These are phyloP conservation scores for Drosophila robusta DNA, from an alignment of 2,888 invertebrate species.

Conservation along the genomic window DNA sequence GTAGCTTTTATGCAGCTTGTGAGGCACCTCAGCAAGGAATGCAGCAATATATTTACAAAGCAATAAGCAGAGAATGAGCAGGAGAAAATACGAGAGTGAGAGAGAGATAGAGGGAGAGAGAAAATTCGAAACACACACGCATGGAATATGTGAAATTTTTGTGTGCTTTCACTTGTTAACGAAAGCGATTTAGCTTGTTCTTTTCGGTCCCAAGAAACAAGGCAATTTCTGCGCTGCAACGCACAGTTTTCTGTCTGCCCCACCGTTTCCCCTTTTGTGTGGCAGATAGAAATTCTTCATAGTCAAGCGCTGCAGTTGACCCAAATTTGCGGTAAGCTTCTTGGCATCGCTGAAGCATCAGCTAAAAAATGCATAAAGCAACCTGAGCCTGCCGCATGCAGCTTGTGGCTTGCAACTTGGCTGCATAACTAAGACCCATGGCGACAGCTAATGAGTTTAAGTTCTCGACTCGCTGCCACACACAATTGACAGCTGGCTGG, in stretches of 20 bases:
- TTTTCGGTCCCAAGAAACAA: conserved; percentile 40
- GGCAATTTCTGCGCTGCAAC: conserved; percentile 67
- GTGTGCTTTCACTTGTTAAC: conserved; percentile 59
- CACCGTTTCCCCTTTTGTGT: neutral
- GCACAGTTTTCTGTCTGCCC: conserved; percentile 18
- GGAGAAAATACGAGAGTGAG: neutral
- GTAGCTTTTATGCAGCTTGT: conserved; percentile 24
- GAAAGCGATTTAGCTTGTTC: conserved; percentile 63
- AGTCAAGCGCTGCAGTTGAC: conserved; percentile 58
- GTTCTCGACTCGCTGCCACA: conserved; percentile 66
- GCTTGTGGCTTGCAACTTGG: conserved; percentile 21
- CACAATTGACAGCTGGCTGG: conserved; percentile 64
- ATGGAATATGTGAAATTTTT: conserved; percentile 45
- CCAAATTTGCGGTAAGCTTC: conserved; percentile 71
- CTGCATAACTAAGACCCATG: conserved; percentile 67
- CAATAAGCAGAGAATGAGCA: neutral
- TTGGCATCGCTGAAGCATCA: conserved; percentile 49
- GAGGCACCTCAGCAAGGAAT: conserved; percentile 45
- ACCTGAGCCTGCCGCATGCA: conserved; percentile 16
- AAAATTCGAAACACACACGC: conserved; percentile 15
- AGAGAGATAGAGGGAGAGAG: neutral
- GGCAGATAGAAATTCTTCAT: conserved; percentile 34
- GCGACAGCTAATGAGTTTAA: conserved; percentile 77
- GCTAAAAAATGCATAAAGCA: conserved; percentile 68
- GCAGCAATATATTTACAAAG: conserved; percentile 48